These are phyloP conservation scores for Melanotaenia duboulayi DNA, from an alignment of 2,113 vertebrate genomes.

Conservation along the genomic window DNA sequence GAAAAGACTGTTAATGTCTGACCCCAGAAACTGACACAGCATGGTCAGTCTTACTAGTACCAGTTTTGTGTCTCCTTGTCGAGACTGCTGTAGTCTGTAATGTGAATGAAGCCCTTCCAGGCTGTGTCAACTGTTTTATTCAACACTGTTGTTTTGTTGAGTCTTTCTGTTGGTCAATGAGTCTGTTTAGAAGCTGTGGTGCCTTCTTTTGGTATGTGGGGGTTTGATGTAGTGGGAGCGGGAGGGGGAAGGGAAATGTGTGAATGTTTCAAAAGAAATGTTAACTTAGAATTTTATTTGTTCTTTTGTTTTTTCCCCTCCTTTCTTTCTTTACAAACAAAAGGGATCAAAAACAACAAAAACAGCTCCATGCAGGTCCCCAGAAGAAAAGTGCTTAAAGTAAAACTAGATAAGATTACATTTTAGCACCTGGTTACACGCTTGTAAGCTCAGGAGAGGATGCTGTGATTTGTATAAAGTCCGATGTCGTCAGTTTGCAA, in stretches of 20 bases:
- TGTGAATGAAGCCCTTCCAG: slow-evolving; percentile 69
- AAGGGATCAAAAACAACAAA: slow-evolving; percentile 14
- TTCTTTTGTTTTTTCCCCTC: not conserved
- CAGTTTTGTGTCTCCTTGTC: slow-evolving; percentile 60
- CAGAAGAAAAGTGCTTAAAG: slow-evolving; percentile 62
- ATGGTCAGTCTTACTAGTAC: slow-evolving; percentile 56
- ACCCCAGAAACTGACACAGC: slow-evolving; percentile 51
- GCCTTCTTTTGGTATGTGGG: slow-evolving; percentile 86
- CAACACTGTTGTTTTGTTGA: slow-evolving; percentile 70
- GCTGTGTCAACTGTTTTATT: slow-evolving; percentile 71
- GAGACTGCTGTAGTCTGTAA: slow-evolving; percentile 71
- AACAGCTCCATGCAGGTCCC: slow-evolving; percentile 39
- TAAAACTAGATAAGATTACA: slow-evolving; percentile 36
- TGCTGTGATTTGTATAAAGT: slow-evolving; percentile 64
- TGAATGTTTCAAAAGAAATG: slow-evolving; percentile 80
- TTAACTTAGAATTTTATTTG: slow-evolving; percentile 61
- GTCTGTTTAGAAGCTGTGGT: slow-evolving; percentile 86
- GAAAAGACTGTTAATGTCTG: slow-evolving; percentile 59
- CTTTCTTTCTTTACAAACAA: slow-evolving; percentile 39
- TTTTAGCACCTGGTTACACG: slow-evolving; percentile 57
- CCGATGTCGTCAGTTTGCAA: slow-evolving; percentile 50
- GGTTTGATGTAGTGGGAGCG: slow-evolving; percentile 62
- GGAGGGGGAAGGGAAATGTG: slow-evolving; percentile 40
- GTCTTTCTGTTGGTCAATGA: slow-evolving; percentile 66
- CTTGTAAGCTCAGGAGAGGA: slow-evolving; percentile 63